Percentiles rank a stretch among this genome's conserved stretches.
Evolutionary conservation across 2,113 vertebrate species (phyloP).

Genomic region (Siniperca chuatsi): DNA sequence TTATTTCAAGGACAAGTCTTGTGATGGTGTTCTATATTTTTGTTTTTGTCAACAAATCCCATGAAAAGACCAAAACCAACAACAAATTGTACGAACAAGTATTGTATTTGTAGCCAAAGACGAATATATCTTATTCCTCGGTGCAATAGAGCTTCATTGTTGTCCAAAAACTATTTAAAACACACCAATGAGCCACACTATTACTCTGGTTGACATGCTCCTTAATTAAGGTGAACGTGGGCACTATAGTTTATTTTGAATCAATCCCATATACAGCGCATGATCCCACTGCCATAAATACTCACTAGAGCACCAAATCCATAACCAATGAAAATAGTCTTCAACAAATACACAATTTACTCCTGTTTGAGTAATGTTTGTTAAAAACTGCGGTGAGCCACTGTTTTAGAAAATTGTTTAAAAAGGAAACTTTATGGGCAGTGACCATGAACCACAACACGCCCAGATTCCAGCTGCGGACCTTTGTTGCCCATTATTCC

Average conservation of each 20-base stretch:
- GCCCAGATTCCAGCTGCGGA: too few species aligned
- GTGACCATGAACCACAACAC: not conserved
- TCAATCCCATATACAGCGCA: not conserved
- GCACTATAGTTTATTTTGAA: not conserved
- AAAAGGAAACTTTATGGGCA: not conserved
- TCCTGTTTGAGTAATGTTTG: not conserved
- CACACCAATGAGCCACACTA: not conserved
- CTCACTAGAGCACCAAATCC: not conserved
- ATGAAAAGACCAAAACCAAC: not conserved
- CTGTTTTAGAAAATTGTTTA: not conserved
- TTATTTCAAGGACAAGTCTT: not conserved
- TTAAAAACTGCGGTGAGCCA: not conserved
- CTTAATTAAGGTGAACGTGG: not conserved
- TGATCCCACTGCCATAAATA: not conserved
- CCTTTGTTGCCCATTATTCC: not conserved
- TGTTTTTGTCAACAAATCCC: not conserved
- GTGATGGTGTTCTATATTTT: not conserved
- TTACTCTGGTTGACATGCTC: not conserved
- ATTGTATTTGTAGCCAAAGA: not conserved
- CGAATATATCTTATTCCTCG: not conserved
- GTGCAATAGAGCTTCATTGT: not conserved
- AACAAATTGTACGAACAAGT: too few species aligned
- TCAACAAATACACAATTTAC: conserved; percentile 1
- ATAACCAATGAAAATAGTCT: not conserved
- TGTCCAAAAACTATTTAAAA: not conserved